These are phyloP conservation scores for Argynnis bischoffii DNA, from an alignment of 2,888 invertebrate genomes.

Conservation along the genomic window DNA sequence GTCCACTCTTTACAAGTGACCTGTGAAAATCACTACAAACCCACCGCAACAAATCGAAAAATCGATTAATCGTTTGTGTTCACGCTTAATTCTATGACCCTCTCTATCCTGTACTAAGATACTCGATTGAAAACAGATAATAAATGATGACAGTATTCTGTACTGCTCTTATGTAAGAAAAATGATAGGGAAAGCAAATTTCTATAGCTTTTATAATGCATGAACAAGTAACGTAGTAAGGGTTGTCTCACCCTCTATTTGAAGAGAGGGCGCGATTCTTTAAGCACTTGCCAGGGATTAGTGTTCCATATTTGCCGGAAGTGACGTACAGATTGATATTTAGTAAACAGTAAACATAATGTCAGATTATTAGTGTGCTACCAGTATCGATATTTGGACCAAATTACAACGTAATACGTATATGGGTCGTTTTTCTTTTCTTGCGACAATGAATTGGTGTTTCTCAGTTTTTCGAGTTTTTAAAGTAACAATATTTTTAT, in stretches of 20 bases:
- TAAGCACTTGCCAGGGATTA: constrained; percentile 47
- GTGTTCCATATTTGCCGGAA: constrained; percentile 46
- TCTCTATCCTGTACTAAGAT: constrained; percentile 40
- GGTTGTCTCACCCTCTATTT: constrained; percentile 44
- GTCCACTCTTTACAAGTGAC: constrained; percentile 28
- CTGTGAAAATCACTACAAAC: constrained; percentile 42
- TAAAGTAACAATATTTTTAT: no score
- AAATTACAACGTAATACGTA: neutral
- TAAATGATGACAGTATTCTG: neutral
- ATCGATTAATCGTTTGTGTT: constrained; percentile 55
- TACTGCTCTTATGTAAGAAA: neutral
- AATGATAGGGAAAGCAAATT: constrained; percentile 15
- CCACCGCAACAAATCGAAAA: constrained; percentile 47
- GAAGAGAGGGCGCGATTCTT: constrained; percentile 43
- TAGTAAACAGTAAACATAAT: constrained; percentile 42
- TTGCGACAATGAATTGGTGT: no score
- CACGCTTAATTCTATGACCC: constrained; percentile 43
- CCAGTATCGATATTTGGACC: neutral
- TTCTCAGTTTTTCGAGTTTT: no score
- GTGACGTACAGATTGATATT: constrained; percentile 46
- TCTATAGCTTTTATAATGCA: constrained; percentile 5
- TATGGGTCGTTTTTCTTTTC: no score
- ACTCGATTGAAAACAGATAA: neutral
- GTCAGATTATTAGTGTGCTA: constrained; percentile 33
- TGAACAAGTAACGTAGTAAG: constrained; percentile 23